Base-by-base conservation (phyloP, 2,113 vertebrate species). In the Mixornis gularis region DNA sequence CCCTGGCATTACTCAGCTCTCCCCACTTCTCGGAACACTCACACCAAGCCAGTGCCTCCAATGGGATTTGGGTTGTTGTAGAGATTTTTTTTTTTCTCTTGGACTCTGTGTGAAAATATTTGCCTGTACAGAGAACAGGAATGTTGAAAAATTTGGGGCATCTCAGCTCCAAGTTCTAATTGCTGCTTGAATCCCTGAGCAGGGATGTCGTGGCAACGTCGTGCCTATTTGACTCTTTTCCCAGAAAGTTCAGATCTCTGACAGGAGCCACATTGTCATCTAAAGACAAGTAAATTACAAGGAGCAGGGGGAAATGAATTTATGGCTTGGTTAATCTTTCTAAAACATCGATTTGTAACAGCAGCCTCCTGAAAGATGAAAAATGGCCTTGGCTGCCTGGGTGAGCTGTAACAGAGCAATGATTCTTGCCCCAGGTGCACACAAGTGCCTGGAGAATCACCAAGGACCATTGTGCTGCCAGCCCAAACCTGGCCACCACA, bases 231-330 rank as follows among this genome's bases (percentile, higher is more conserved):
- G 79, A 85, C 36, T 90, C 41, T 49, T 78, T 77, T 85, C 41
- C 41, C 65, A 79, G 30, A 30, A 34, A 60, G 36, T 87, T 93
- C 49, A 86, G 78, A 22, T 36, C 76, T 72, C n/a, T 85, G 81
- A 72, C 24, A 90, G 77, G 38, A 88, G 59, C 63, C 62, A 77
- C 68, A 38, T 20, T 91, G 73, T 85, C 85, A 80, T 22, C 65
- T 84, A 44, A 82, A 52, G 89, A 91, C 51, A 82, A 95, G 63
- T 56, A 79, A 81, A 68, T 93, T 91, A 70, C 76, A 88, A 63
- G 66, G 77, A 77, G 32, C 65, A 58, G 27, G 48, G 64, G 36
- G 27, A 85, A 87, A 82, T 32, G 27, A 77, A 92, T 89, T 88
- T 66, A 86, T 87, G 59, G 38, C 79, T 87, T 78, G 64, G 78